Evolutionary conservation across 2,888 invertebrate genomes (phyloP).

Genomic region (Agonum fuliginosum): DNA sequence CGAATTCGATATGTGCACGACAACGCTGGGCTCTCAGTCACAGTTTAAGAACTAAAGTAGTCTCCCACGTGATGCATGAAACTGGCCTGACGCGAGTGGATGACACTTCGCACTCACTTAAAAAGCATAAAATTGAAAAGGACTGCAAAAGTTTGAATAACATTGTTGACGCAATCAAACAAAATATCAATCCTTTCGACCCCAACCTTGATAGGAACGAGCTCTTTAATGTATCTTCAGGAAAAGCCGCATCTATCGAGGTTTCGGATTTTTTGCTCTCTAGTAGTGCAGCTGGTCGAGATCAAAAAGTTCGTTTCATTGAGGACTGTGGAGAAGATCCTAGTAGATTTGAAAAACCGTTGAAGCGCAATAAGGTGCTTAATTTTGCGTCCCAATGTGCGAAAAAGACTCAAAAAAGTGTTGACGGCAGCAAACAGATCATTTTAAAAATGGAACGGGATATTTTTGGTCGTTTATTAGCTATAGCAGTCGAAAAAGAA

Average conservation of each 20-base stretch:
- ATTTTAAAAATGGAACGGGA: constrained; percentile 61
- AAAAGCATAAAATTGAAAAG: constrained; percentile 52
- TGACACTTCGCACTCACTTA: constrained; percentile 62
- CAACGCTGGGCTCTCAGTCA: constrained; percentile 66
- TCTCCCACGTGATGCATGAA: constrained; percentile 61
- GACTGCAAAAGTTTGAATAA: constrained; percentile 4
- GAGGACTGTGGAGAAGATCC: constrained; percentile 13
- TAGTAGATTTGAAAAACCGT: constrained; percentile 1
- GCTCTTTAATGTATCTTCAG: constrained; percentile 62
- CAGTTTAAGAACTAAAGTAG: constrained; percentile 60
- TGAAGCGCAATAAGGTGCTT: neutral
- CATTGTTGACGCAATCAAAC: constrained; percentile 24
- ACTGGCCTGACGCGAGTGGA: constrained; percentile 59
- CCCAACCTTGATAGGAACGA: constrained; percentile 48
- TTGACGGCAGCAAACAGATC: neutral
- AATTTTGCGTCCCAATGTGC: constrained; percentile 1
- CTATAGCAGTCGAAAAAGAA: constrained; percentile 58
- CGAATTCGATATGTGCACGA: constrained; percentile 53
- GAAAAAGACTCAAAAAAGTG: neutral
- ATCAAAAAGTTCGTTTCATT: neutral
- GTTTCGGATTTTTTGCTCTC: constrained; percentile 58
- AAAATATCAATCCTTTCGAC: constrained; percentile 61
- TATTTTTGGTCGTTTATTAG: constrained; percentile 60
- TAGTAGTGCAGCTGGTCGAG: constrained; percentile 48
- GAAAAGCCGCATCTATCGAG: constrained; percentile 55